These are phyloP conservation scores for Eutolmus rufibarbis DNA, from an alignment of 2,888 invertebrate species.

Conservation along the genomic window DNA sequence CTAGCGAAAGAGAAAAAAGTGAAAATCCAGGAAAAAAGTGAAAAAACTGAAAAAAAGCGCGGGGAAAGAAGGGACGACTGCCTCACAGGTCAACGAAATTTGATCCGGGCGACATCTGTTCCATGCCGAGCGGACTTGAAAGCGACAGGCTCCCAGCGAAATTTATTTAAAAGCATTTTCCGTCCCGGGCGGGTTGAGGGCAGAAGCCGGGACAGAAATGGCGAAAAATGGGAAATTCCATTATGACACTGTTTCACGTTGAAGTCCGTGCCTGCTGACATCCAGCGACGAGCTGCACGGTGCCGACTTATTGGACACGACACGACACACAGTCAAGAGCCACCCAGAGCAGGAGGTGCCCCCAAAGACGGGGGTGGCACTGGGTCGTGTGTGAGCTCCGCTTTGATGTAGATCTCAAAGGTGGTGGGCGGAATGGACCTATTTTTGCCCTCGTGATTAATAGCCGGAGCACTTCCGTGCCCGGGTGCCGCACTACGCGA, in stretches of 20 bases:
- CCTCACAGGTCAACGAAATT: slow-evolving; percentile 13
- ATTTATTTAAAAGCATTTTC: slow-evolving; percentile 26
- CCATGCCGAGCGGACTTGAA: background rate
- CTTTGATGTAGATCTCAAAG: background rate
- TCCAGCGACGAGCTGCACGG: background rate
- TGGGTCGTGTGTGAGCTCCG: background rate
- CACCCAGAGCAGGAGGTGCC: background rate
- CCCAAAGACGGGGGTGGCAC: background rate
- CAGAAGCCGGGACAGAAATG: background rate
- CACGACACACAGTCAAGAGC: background rate
- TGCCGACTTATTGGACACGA: background rate
- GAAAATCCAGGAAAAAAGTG: background rate
- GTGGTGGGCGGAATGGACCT: background rate
- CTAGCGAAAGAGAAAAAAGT: background rate
- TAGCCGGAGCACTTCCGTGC: background rate
- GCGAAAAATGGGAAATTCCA: slow-evolving; percentile 1
- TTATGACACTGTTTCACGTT: slow-evolving; percentile 26
- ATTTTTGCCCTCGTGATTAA: background rate
- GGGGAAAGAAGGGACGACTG: background rate
- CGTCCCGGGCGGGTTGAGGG: background rate
- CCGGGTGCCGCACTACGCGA: background rate
- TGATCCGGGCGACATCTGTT: slow-evolving; percentile 5
- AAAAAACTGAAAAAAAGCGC: too few species aligned
- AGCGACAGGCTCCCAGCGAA: background rate
- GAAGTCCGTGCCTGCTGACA: background rate